Evolutionary conservation across 2,113 vertebrate species (phyloP), one percentile per base, ranked within the genome.

Genomic region (Macquaria ambigua): DNA sequence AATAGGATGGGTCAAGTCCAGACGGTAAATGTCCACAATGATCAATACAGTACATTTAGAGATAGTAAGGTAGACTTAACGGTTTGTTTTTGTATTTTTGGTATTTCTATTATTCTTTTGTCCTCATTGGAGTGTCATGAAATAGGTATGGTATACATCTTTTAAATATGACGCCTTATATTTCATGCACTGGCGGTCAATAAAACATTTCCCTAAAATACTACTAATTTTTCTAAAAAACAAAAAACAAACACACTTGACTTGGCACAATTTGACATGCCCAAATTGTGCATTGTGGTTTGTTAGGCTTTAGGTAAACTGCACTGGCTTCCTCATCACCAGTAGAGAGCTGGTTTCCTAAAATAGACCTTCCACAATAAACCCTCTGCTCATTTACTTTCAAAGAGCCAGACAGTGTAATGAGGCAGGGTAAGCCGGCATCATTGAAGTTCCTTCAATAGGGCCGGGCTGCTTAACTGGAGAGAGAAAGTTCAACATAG

Each of bases 331-430:
- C 52, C 25, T 23, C 18, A 1, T 72, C 52, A 55, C 18, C 41
- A n/a, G 68, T 1, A 14, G 9, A 46, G 37, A 79, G 64, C 21
- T 14, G 25, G 21, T 41, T 8, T 56, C 70, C 73, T 39, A n/a
- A 75, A 73, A 77, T 39, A 80, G n/a, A 56, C 39, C 64, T 5
- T 34, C 12, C 50, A 83, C 76, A 76, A 59, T 66, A 76, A 80
- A 70, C 1, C 66, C 10, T 34, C 55, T 25, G 55, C 76, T 83
- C 75, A 72, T 80, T 75, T 66, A 52, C 50, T 79, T 59, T 83
- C 64, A 84, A 56, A 84, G 77, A 84, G 37, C 78, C 82, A 77
- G 82, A 50, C 73, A 4, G 77, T 63, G 77, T 77, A 84, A 87
- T 84, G 86, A 87, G 81, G 77, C 70, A 25, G 63, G 55, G 43